These are phyloP conservation scores for Drosophila anomalata DNA, from an alignment of 2,888 invertebrate species.

Conservation along the genomic window DNA sequence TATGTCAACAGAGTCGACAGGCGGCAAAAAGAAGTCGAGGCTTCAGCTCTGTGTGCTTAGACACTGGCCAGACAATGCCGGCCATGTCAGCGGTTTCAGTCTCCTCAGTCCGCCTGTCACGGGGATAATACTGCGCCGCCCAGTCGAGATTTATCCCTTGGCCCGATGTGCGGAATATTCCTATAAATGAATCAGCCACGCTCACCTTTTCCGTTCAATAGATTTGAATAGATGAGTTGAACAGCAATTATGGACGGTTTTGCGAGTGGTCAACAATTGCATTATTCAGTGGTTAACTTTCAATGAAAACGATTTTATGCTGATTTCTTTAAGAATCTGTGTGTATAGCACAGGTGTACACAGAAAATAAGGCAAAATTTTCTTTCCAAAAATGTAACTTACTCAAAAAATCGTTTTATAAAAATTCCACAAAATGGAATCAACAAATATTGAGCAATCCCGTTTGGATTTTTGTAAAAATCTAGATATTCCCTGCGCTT, in stretches of 20 bases:
- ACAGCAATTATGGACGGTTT: conserved; percentile 50
- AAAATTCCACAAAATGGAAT: neutral
- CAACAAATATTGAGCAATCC: too few relatives aligned
- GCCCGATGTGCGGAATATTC: conserved; percentile 26
- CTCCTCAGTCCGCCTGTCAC: conserved; percentile 39
- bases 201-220: conserved; percentile 23
- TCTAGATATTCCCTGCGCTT: too few relatives aligned
- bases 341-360: conserved; percentile 2
- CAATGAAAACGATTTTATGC: conserved; percentile 42
- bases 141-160: conserved; percentile 38
- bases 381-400: neutral
- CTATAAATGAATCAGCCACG: conserved; percentile 32
- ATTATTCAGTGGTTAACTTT: conserved; percentile 57
- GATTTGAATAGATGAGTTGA: conserved; percentile 16
- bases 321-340: conserved; percentile 22
- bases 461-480: too few relatives aligned
- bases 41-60: conserved; percentile 51
- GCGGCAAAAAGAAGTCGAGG: conserved; percentile 38
- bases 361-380: neutral
- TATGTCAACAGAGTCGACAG: conserved; percentile 41
- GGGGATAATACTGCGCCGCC: conserved; percentile 22
- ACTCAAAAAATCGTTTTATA: neutral
- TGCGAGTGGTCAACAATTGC: conserved; percentile 58
- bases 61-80: conserved; percentile 64
- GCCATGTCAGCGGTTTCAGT: conserved; percentile 51